A percentile compares a stretch with the other conserved stretches of the same genome.
Conservation (phyloP, 2,888 invertebrate species). For the Eurytoma californica region DNA sequence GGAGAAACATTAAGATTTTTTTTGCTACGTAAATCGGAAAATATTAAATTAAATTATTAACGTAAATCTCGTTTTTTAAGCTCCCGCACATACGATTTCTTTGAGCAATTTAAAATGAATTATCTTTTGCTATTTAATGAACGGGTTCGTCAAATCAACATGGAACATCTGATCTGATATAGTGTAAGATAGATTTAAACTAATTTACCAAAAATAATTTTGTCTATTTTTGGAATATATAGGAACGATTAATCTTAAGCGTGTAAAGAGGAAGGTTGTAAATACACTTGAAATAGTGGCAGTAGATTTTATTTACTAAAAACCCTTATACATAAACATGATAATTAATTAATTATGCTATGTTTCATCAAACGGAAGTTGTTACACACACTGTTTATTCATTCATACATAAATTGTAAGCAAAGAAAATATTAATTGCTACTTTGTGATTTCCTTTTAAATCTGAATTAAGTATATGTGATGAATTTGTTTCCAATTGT, state of each 20-base stretch:
- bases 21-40: too few species aligned
- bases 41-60: too few species aligned
- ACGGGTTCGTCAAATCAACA: neutral
- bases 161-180: neutral
- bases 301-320: conserved; percentile 57
- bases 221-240: conserved; percentile 47
- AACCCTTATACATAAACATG: conserved; percentile 48
- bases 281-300: conserved; percentile 51
- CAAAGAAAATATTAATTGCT: conserved; percentile 42
- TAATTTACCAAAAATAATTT: conserved; percentile 43
- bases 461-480: conserved; percentile 9
- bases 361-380: conserved; percentile 48
- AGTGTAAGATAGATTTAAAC: conserved; percentile 10
- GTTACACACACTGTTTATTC: conserved; percentile 37
- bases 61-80: conserved; percentile 21
- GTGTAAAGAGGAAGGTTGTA: conserved; percentile 50
- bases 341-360: conserved; percentile 51
- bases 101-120: conserved; percentile 16
- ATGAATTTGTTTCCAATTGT: conserved; percentile 45
- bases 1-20: too few species aligned
- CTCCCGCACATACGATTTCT: conserved; percentile 10
- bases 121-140: conserved; percentile 8
- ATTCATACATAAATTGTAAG: conserved; percentile 32
- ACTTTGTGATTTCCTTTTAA: conserved; percentile 25
- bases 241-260: conserved; percentile 21